A percentile compares a stretch with the other conserved stretches of the same genome.
Conservation (phyloP, 1,140 invertebrate genomes). For the Solenopsis invicta region DNA sequence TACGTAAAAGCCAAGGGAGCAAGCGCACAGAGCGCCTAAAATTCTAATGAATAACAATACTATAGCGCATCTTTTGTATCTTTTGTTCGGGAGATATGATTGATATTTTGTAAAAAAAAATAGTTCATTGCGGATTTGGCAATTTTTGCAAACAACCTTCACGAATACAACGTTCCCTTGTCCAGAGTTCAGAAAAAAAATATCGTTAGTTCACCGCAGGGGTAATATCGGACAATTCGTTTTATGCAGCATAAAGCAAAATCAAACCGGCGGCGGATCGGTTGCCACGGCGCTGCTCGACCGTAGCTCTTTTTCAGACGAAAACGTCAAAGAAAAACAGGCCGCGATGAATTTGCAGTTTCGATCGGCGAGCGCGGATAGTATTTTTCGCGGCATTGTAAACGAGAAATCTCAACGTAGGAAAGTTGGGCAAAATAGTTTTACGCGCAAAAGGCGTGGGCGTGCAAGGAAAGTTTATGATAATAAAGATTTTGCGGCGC, state of each 20-base stretch:
- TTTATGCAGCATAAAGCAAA: constrained; percentile 39
- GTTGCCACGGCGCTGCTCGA: background rate
- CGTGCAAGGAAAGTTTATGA: background rate
- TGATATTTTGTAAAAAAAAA: constrained; percentile 23
- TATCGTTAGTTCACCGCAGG: constrained; percentile 30
- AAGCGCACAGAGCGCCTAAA: background rate
- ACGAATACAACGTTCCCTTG: constrained; percentile 1
- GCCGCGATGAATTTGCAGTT: constrained; percentile 34
- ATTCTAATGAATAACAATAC: background rate
- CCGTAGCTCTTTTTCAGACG: constrained; percentile 15
- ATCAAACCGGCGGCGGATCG: constrained; percentile 22
- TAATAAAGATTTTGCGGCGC: background rate
- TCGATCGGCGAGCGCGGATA: constrained; percentile 14
- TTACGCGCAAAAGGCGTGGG: background rate
- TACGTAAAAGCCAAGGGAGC: background rate
- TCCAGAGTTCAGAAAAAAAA: background rate
- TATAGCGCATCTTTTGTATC: background rate
- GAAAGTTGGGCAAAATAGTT: constrained; percentile 1
- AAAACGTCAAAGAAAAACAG: constrained; percentile 48
- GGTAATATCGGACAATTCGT: constrained; percentile 45
- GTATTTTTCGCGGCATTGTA: constrained; percentile 32
- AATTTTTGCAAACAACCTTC: constrained; percentile 26
- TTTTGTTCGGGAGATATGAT: background rate
- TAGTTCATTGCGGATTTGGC: background rate
- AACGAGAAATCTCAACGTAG: background rate